Evolutionary conservation across 2,888 invertebrate genomes (phyloP), one percentile per base, ranked within the genome.

Genomic region (Euzophera pinguis): DNA sequence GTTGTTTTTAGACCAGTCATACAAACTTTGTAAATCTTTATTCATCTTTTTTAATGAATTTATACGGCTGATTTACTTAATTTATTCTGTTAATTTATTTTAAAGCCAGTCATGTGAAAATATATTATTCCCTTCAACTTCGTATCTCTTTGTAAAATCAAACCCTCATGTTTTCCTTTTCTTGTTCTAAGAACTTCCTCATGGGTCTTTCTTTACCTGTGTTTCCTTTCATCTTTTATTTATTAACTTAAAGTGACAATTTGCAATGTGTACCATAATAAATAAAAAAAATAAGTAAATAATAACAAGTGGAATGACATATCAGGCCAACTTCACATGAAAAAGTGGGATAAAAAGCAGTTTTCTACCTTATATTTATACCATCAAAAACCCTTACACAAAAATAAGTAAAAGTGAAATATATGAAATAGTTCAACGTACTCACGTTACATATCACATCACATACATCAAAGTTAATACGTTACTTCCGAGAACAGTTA

Each of bases 401-500:
- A n/a, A n/a, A 22, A 22, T 22, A 22, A 22, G 5, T 22, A 22
- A 22, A 22, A 3, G 22, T 22, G 22, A 3, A 22, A 3, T 22
- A 22, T 22, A 22, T 22, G 6, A 38, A 38, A 38, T 6, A 43
- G 43, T 43, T 43, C 43, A 13, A 29, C 8, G 13, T 29, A 43
- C 5, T 41, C n/a, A 27, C 12, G 16, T 16, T 27, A 27, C 12
- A 12, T 27, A n/a, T 29, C 29, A 43, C 43, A 27, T 43, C 27
- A 29, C 22, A 13, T 29, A 43, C 29, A 43, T 45, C 32, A 32
- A 45, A 45, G 45, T 32, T 45, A 10, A 45, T 13, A 32, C 2
- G 43, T 38, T 41, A 10, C 32, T 45, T 52, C 47, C 39, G 38
- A 52, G 56, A 61, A 61, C 64, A 55, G 54, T 59, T 57, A 63